Percentiles rank a stretch among this genome's conserved stretches.
Conservation (phyloP, 2,113 vertebrate species). For the Castor canadensis region DNA sequence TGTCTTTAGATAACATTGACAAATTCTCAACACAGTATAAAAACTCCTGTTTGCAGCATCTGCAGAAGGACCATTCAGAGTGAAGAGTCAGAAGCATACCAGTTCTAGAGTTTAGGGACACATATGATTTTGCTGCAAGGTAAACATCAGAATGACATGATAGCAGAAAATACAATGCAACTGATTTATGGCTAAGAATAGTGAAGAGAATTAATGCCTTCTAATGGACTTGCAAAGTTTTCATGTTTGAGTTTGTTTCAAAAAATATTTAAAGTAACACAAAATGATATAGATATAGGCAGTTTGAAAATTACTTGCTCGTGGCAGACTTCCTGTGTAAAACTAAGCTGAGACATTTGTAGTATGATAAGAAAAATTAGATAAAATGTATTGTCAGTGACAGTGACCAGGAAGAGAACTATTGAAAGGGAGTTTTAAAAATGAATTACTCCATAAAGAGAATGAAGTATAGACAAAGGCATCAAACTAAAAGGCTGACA, state of each 20-base stretch:
- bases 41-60: background rate
- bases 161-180: background rate
- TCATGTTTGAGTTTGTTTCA: background rate
- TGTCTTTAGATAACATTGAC: background rate
- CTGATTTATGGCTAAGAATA: background rate
- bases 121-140: background rate
- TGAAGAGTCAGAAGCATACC: background rate
- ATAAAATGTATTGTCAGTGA: background rate
- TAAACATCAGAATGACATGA: background rate
- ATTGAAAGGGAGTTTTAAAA: conserved; percentile 57
- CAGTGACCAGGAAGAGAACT: background rate
- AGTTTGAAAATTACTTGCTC: background rate
- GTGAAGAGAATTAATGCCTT: background rate
- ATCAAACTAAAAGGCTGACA: conserved; percentile 58
- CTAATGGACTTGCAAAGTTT: background rate
- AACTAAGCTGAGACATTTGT: background rate
- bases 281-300: background rate
- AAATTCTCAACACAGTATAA: background rate
- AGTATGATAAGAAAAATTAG: background rate
- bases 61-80: background rate
- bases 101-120: background rate
- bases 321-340: background rate
- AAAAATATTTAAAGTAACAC: background rate
- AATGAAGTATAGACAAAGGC: conserved; percentile 49
- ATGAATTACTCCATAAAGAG: conserved; percentile 29